Evolutionary conservation across 1,140 invertebrate genomes (phyloP), one percentile per base, ranked within the genome.

Genomic region (Drosophila equinoxialis): DNA sequence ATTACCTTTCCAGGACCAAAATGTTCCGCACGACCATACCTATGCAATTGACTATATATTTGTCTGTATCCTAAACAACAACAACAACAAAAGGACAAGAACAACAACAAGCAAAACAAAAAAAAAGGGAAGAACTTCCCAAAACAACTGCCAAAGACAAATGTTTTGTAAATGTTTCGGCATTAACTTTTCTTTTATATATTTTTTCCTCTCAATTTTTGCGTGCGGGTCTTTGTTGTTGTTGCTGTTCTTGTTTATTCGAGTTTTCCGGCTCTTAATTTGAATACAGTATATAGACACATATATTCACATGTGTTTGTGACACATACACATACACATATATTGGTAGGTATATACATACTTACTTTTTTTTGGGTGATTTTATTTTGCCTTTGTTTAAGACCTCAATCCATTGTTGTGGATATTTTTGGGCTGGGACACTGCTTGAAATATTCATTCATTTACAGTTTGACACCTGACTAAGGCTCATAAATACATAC

Each of bases 371-470:
- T 39, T 20, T 7, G 57, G 57, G 33, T 59, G n/a, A 17, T 35
- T 33, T 39, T 39, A 17, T 35, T 33, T 39, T 13, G 23, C 57
- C 45, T 23, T 59, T 59, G 30, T 59, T 37, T 59, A 37, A 37
- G 14, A 59, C 6, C 30, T 39, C n/a, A 17, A 59, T 14, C 33
- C 37, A 17, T 59, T 59, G 57, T 59, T n/a, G 60, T 37, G 42
- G 60, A 3, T 11, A 11, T 20, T 17, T 48, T 8, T 48, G 6
- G 14, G 6, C 14, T 4, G 14, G 17, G 20, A 11, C 37, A 61
- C 37, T 61, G 61, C 62, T 64, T 64, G 62, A 64, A 64, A 64
- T 64, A 64, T 64, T 48, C 17, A 64, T 64, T n/a, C 39, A 64
- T 64, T n/a, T 23, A 35, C n/a, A 42, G 37, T 45, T 62, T 45